Evolutionary conservation across 30 jellyfish, hydroid and myxozoan genomes (phyloP).

Genomic region (Chrysaora quinquecirrha): DNA sequence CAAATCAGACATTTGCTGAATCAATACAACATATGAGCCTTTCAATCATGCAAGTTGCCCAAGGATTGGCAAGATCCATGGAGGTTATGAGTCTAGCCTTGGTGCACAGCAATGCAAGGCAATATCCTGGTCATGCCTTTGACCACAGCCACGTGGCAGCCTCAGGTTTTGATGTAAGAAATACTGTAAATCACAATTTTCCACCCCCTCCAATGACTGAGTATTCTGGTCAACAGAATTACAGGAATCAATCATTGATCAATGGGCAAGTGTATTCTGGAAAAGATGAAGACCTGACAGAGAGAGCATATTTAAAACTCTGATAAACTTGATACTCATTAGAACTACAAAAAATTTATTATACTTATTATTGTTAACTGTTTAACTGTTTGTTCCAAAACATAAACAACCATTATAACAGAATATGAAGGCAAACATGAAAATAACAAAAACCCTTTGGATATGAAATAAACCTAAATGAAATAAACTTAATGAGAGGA

Average conservation of each 20-base stretch:
- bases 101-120: not conserved
- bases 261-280: not conserved
- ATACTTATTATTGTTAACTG: too few relatives aligned
- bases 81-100: conserved; percentile 52
- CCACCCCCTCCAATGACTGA: not conserved
- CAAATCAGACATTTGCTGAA: conserved; percentile 55
- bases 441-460: too few relatives aligned
- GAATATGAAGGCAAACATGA: too few relatives aligned
- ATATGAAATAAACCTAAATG: too few relatives aligned
- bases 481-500: not conserved
- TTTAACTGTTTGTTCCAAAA: too few relatives aligned
- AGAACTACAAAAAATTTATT: too few relatives aligned
- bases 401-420: too few relatives aligned
- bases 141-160: not conserved
- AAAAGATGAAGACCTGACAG: not conserved
- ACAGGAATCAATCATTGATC: not conserved
- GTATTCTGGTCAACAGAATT: not conserved
- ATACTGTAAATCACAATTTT: not conserved
- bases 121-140: not conserved
- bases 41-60: conserved; percentile 67
- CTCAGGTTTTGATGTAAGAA: conserved; percentile 1
- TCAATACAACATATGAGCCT: conserved; percentile 50
- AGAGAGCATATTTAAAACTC: not conserved
- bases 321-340: not conserved
- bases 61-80: conserved; percentile 50